phyloP scores from a whole-genome alignment of 2,113 vertebrate genomes.

The Athene cunicularia region DNA sequence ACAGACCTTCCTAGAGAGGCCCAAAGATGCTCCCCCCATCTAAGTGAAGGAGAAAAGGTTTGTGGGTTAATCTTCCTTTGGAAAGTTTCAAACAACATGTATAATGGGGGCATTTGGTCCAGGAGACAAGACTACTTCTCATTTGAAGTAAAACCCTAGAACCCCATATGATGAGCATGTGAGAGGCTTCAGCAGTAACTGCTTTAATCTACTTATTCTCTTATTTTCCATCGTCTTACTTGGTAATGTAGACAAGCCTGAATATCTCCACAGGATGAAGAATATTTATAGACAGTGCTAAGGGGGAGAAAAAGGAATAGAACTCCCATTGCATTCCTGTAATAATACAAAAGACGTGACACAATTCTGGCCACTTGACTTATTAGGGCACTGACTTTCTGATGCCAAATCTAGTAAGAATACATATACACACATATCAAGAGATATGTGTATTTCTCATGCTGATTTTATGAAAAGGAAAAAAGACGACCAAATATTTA shows the following conservation, averaged over 20 bases:
- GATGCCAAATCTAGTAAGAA: background rate
- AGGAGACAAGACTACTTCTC: background rate
- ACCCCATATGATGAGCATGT: background rate
- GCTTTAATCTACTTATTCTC: background rate
- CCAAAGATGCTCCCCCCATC: background rate
- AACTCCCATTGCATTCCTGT: background rate
- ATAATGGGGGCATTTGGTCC: background rate
- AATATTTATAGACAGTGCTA: background rate
- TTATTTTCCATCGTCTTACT: background rate
- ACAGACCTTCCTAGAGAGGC: background rate
- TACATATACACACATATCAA: background rate
- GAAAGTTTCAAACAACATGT: background rate
- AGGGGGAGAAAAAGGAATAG: background rate
- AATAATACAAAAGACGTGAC: background rate
- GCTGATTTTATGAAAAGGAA: background rate
- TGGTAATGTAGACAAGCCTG: background rate
- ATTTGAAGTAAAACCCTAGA: background rate
- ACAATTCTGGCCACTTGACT: background rate
- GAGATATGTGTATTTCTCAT: background rate
- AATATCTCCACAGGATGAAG: background rate
- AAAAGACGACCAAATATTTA: background rate
- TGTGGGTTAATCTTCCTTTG: background rate
- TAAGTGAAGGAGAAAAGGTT: background rate
- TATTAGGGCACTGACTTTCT: background rate
- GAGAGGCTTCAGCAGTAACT: background rate